These are phyloP conservation scores for Megaceryle torquata DNA, from an alignment of 2,113 vertebrate genomes.

Conservation along the genomic window DNA sequence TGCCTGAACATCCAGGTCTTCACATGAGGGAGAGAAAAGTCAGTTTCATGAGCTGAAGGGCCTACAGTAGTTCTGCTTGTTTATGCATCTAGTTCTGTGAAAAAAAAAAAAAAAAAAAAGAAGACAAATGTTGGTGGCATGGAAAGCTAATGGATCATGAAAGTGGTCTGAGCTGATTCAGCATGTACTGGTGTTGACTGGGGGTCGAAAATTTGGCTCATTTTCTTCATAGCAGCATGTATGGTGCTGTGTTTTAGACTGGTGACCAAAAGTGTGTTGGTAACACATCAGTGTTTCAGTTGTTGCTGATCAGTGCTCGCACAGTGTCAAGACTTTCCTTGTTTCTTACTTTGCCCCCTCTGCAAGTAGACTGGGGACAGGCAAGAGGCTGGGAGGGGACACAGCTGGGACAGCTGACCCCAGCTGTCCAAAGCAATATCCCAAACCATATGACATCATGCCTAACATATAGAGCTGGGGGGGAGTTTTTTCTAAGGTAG, in stretches of 20 bases:
- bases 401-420: background rate
- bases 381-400: background rate
- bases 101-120: background rate
- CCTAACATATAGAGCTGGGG: background rate
- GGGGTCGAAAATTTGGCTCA: background rate
- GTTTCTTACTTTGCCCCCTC: background rate
- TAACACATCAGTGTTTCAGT: background rate
- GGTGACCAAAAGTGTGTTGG: background rate
- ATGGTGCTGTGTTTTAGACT: background rate
- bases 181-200: background rate
- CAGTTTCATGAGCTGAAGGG: background rate
- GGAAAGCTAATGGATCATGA: background rate
- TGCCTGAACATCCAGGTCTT: background rate
- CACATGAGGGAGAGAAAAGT: background rate
- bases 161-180: background rate
- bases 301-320: background rate
- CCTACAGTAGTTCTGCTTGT: background rate
- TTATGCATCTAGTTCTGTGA: background rate
- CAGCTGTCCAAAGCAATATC: background rate
- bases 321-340: background rate
- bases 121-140: no score
- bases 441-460: background rate
- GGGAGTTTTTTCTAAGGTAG: background rate
- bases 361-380: background rate
- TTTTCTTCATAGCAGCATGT: background rate